Evolutionary conservation across 2,797 vertebrate genomes (phyloP), one percentile per base, ranked within the genome.

Genomic region (Rallus crepitans): DNA sequence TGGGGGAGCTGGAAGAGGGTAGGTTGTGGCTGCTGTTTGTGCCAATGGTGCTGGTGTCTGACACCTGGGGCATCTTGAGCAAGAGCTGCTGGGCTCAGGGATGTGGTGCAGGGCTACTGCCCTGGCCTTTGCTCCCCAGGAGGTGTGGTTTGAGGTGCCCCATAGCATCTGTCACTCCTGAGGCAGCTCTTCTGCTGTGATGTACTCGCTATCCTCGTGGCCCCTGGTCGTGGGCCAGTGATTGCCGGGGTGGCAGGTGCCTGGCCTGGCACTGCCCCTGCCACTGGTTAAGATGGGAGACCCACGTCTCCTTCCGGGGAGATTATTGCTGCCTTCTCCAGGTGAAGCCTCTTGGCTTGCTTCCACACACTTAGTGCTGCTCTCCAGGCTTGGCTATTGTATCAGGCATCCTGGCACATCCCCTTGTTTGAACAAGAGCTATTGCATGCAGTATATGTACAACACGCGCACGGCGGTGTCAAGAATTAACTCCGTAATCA

Each of bases 241-340:
- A 2, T 31, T 0, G 7, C 71, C 35, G 1, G 0, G 24, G 25
- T 11, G 35, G 30, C 0, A 28, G 21, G 28, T 11, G 47, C 70
- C 75, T 4, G 9, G 35, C 23, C 40, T 45, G 52, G 42, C 0
- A 2, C 61, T 40, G 28, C 23, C 52, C 4, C 6, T 1, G 2
- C 30, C 3, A 12, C 61, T 0, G 3, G 25, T 20, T 0, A 0
- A 12, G 61, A 24, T 12, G 40, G 1, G 3, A 66, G 31, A 6
- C 8, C 0, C 0, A 0, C 0, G 0, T 50, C 48, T 71, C 56
- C 53, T 55, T 24, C 9, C 52, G 7, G 82, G 60, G 63, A 65
- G 55, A 6, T 2, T 15, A 17, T 30, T 2, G 40, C 65, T n/a
- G 71, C 60, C 77, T 73, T 16, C 28, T 57, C 55, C 90, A 75